Evolutionary conservation across 2,797 vertebrate species (phyloP), one percentile per base, ranked within the genome.

Genomic region (Sebastes steindachneri): DNA sequence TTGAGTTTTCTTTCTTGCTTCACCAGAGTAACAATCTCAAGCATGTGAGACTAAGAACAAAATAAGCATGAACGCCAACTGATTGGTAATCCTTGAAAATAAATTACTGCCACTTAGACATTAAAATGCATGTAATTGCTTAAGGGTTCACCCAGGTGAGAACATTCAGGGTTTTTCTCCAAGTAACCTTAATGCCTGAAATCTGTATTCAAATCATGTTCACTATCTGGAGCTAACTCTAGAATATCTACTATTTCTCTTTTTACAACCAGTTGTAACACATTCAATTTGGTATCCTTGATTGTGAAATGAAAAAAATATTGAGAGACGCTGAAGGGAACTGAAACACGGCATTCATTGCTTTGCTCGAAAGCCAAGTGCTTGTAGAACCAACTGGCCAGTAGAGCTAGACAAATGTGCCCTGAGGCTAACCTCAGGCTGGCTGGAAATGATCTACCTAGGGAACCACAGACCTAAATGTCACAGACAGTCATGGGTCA

Each of bases 401-500:
- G 80, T 83, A 82, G 89, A 90, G 87, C 88, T 79, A 90, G 86
- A 95, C 89, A 94, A 89, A 91, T 91, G 79, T 89, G 84, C 83
- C 93, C 88, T 41, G 31, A 91, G 88, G 91, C 86, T 91, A 89
- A 94, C 93, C 91, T 84, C 70, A 67, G 89, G 92, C 88, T 67
- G 75, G 72, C 71, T 91, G 88, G 87, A 92, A 87, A 89, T 91
- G 77, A 93, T 92, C 84, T 82, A 82, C 85, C 82, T 62, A 65
- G 72, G 84, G 72, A 87, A 71, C 82, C 83, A 76, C 68, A 75
- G 86, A 87, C 81, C 82, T 81, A 94, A 95, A 95, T 95, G 94
- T 95, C 92, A 94, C 75, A 83, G 84, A 88, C 89, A 86, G 84
- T 93, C 90, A 88, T 79, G 84, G 87, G 89, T 88, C 87, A 91